Base-by-base conservation (phyloP, 2,888 invertebrate genomes). In the Entomobrya proxima region DNA sequence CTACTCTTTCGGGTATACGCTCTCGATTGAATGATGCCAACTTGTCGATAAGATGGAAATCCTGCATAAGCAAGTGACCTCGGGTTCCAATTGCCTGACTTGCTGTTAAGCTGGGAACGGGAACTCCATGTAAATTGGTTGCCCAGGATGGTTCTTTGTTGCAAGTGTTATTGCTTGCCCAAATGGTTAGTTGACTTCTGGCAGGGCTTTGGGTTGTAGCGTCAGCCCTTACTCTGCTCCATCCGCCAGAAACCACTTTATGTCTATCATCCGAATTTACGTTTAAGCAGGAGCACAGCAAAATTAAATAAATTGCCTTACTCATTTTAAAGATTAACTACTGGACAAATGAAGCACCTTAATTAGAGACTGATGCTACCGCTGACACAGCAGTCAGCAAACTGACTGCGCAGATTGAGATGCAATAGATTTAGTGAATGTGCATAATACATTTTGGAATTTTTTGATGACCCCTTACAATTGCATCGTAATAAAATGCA, bases 1-100 rank as follows among this genome's bases (percentile, higher is more conserved):
- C 98, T 0, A 98, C 98, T 90, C 98, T 94, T 92, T 98, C 98
- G 0, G 98, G 98, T 90, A 98, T 98, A 83, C 98, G 94, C 92
- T 98, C 98, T 58, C 98, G 93, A 91, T 95, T 95, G 91, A 98
- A 98, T 90, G 97, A 95, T 0, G 96, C 94, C 69, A 96, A 93
- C 91, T 96, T 96, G 91, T 97, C 96, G 5, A 96, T 91, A 90
- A 82, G 61, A 2, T 35, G 5, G n/a, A 82, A 75, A 24, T 82
- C 82, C 13, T 98, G 96, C 15, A 98, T 92, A 0, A 98, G 93
- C 35, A 96, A 92, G 0, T 98, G 98, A 35, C 98, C 98, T 86
- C 95, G 93, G 13, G 95, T 95, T 0, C 98, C 98, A 24, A 95
- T 95, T 0, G 98, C 97, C 91, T 96, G 93, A 35, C 55, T 67